These are phyloP conservation scores for Platerodrilus igneus DNA, from an alignment of 2,888 invertebrate species.

Conservation along the genomic window DNA sequence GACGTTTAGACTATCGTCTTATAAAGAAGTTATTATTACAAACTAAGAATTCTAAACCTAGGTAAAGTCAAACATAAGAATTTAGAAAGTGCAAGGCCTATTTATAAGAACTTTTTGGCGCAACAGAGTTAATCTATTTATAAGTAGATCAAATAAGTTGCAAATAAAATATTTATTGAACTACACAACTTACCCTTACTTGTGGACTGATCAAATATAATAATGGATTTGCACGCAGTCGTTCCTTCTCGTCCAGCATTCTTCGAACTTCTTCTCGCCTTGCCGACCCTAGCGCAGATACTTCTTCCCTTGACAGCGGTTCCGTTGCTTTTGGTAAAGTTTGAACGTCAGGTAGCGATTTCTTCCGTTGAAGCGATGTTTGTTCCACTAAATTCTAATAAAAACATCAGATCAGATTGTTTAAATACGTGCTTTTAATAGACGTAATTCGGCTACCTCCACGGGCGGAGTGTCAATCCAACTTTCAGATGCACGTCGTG, in stretches of 20 bases:
- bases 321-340: slow-evolving; percentile 74
- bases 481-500: slow-evolving; percentile 80
- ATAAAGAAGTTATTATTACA: slow-evolving; percentile 17
- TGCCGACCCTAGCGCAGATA: slow-evolving; percentile 88
- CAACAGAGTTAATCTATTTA: slow-evolving; percentile 16
- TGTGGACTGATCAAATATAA: slow-evolving; percentile 95
- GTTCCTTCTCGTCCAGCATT: slow-evolving; percentile 85
- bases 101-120: slow-evolving; percentile 21
- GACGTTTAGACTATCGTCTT: slow-evolving; percentile 21
- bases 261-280: slow-evolving; percentile 91
- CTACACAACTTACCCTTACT: slow-evolving; percentile 74
- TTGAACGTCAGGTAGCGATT: slow-evolving; percentile 94
- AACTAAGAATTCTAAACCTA: slow-evolving; percentile 35
- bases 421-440: no score
- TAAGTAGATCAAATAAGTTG: slow-evolving; percentile 3
- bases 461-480: slow-evolving; percentile 86
- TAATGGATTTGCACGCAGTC: slow-evolving; percentile 89
- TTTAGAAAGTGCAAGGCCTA: slow-evolving; percentile 39
- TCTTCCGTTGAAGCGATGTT: slow-evolving; percentile 83
- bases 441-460: slow-evolving; percentile 62
- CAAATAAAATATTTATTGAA: slow-evolving; percentile 5
- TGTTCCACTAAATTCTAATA: slow-evolving; percentile 73
- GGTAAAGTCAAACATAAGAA: slow-evolving; percentile 44
- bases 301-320: slow-evolving; percentile 92
- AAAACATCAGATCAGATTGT: slow-evolving; percentile 24